Evolutionary conservation across 2,113 vertebrate species (phyloP).

Genomic region (Fregata magnificens): DNA sequence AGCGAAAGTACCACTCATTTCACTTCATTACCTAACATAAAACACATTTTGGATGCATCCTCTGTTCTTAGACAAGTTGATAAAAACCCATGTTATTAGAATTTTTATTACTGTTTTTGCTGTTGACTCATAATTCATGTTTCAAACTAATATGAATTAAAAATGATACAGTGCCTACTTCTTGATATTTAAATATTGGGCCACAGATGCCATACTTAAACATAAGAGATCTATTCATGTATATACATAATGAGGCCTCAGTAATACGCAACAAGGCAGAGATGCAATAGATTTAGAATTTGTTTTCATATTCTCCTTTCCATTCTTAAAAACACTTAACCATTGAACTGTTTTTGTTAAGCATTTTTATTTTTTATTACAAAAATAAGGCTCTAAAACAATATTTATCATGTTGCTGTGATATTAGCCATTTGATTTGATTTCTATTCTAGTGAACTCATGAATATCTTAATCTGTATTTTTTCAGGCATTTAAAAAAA

Average conservation of each 20-base stretch:
- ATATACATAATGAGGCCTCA: background rate
- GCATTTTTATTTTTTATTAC: background rate
- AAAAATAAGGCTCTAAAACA: background rate
- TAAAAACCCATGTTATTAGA: background rate
- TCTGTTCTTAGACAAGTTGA: background rate
- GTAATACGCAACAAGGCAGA: background rate
- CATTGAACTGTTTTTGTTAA: background rate
- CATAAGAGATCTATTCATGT: background rate
- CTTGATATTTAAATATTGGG: background rate
- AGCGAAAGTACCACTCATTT: background rate
- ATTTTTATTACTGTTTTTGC: background rate
- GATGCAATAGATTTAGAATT: background rate
- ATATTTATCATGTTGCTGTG: background rate
- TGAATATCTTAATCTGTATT: background rate
- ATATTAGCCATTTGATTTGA: background rate
- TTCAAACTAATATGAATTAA: background rate
- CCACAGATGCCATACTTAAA: background rate
- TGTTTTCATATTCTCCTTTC: background rate
- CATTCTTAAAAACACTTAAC: background rate
- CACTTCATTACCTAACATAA: background rate
- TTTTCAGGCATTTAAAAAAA: background rate
- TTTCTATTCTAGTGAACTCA: background rate
- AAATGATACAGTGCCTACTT: background rate
- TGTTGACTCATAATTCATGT: background rate
- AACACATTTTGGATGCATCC: background rate